These are phyloP conservation scores for Etia nguti DNA, from an alignment of 2,113 vertebrate genomes.

Conservation along the genomic window DNA sequence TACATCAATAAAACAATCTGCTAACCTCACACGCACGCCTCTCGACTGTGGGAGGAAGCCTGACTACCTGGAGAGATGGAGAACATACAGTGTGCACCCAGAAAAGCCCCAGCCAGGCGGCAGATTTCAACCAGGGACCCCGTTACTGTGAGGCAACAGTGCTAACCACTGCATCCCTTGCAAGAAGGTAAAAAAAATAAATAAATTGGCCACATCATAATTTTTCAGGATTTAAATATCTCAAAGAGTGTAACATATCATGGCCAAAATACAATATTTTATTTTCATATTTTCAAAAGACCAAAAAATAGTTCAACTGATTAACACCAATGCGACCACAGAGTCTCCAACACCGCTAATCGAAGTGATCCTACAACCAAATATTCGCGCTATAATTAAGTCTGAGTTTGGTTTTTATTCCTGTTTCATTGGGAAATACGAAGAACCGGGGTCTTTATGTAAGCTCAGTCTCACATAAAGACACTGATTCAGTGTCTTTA, in stretches of 20 bases:
- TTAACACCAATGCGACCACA: rapidly evolving
- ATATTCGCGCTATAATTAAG: not conserved
- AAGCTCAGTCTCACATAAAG: not conserved
- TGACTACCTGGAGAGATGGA: not conserved
- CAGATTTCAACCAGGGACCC: rapidly evolving
- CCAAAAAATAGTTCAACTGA: rapidly evolving
- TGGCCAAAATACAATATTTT: not conserved
- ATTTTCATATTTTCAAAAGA: not conserved
- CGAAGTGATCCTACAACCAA: rapidly evolving
- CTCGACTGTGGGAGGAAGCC: not conserved
- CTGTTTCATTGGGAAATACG: rapidly evolving
- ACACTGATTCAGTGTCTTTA: not conserved
- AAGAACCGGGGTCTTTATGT: not conserved
- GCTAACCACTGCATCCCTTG: rapidly evolving
- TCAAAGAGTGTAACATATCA: rapidly evolving
- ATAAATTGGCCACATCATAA: not conserved
- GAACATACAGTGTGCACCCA: rapidly evolving
- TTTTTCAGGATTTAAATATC: not conserved
- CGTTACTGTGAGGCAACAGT: not conserved
- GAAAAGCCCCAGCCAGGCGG: not conserved
- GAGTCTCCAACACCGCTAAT: rapidly evolving
- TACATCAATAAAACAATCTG: rapidly evolving
- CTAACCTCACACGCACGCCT: not conserved
- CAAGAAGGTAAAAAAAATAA: not conserved
- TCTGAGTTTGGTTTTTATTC: not conserved